Percentiles rank a stretch among this genome's conserved stretches.
Evolutionary conservation across 2,888 invertebrate genomes (phyloP).

Genomic region (Melanotus villosus): DNA sequence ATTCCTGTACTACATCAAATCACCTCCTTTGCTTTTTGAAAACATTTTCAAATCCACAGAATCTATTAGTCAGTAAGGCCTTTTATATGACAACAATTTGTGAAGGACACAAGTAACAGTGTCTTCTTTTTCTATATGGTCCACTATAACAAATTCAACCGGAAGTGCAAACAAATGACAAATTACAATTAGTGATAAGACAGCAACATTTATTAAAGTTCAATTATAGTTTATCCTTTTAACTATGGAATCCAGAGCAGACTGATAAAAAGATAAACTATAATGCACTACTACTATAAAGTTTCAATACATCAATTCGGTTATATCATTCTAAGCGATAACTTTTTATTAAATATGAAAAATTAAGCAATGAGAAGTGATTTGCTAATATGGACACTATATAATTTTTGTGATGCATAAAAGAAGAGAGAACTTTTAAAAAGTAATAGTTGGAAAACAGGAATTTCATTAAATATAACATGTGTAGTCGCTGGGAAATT

Average conservation of each 20-base stretch:
- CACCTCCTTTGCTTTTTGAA: not conserved
- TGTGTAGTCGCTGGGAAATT: not conserved
- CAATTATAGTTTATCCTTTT: no score
- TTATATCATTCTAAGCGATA: no score
- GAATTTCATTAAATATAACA: not conserved
- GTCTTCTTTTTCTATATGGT: no score
- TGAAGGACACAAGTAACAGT: no score
- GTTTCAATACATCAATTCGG: no score
- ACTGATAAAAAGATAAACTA: no score
- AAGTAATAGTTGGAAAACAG: not conserved
- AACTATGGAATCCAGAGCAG: no score
- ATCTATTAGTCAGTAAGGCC: not conserved
- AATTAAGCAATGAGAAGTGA: not conserved
- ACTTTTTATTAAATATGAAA: no score
- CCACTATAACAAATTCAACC: no score
- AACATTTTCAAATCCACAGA: not conserved
- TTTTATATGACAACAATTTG: not conserved
- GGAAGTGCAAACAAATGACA: not conserved
- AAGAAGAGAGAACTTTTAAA: not conserved
- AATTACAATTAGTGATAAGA: not conserved
- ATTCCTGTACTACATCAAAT: slow-evolving; percentile 6
- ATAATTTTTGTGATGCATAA: not conserved
- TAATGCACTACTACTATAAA: no score
- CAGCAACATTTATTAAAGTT: not conserved
- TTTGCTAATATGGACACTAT: not conserved